Conservation (phyloP, 2,888 invertebrate genomes). For the Troides oblongomaculatus region DNA sequence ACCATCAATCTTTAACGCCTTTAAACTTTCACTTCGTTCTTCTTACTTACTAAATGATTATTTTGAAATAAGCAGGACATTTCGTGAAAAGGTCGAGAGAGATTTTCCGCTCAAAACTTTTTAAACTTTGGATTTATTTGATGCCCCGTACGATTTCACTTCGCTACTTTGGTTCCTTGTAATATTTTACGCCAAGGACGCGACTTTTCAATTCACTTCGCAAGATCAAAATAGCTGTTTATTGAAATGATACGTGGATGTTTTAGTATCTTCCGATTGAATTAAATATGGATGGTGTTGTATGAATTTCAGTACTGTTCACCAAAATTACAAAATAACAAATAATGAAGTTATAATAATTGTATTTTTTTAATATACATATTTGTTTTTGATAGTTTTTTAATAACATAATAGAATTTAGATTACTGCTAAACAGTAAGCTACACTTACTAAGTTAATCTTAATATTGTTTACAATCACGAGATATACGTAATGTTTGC, state of each 20-base stretch:
- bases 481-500: too few relatives aligned
- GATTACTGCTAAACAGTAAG: too few relatives aligned
- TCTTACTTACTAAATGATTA: constrained; percentile 37
- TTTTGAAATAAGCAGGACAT: constrained; percentile 40
- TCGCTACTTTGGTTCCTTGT: constrained; percentile 26
- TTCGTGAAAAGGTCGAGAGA: constrained; percentile 36
- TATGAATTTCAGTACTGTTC: too few relatives aligned
- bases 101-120: constrained; percentile 47
- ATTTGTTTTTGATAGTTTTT: too few relatives aligned
- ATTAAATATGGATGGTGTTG: background rate
- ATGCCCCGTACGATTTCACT: constrained; percentile 40
- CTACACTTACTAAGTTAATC: too few relatives aligned
- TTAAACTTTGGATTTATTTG: constrained; percentile 54
- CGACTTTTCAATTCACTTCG: constrained; percentile 19
- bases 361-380: too few relatives aligned
- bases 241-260: constrained; percentile 9
- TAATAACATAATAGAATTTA: too few relatives aligned
- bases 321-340: background rate
- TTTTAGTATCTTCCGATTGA: background rate
- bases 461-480: too few relatives aligned
- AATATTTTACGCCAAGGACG: constrained; percentile 22
- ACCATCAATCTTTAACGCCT: constrained; percentile 34
- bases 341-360: background rate
- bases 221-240: constrained; percentile 9
- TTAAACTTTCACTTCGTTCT: constrained; percentile 33